Base-by-base conservation (phyloP, 2,797 vertebrate species). In the Hoplostethus atlanticus region DNA sequence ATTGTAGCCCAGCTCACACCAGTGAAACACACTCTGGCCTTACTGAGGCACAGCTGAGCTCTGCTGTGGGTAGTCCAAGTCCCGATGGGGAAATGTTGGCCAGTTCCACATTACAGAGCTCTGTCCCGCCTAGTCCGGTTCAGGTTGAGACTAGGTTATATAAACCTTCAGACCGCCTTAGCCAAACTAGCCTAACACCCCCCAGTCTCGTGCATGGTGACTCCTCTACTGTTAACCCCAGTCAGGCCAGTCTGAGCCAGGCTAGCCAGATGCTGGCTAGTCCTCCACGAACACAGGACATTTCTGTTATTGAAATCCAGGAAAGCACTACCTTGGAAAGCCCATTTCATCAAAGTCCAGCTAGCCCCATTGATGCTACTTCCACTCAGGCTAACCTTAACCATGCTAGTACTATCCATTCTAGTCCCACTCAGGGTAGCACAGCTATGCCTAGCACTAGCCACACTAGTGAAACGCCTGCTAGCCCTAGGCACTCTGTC, bases 401-500 rank as follows among this genome's bases (percentile, higher is more conserved):
- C 58, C 46, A 42, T 21, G 16, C 34, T 21, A 70, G 42, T 55
- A 46, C 55, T 47, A 47, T 57, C 47, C 64, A 56, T 51, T 56
- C 40, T 50, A 40, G 68, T 68, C 73, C 76, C 48, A 62, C 68
- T 89, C 85, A 86, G 71, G 85, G 77, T 66, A 50, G 76, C 69
- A 54, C 56, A 60, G 68, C 42, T 2, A 70, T 67, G 68, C 79
- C 58, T 64, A 64, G 72, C 50, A 52, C 30, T 16, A 48, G 48
- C 64, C 46, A 34, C 56, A 36, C 31, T n/a, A 60, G 40, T 55
- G 46, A 77, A 55, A 57, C 0, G 0, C 46, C 36, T 3, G 6
- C 38, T 46, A 71, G 60, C 63, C 34, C 66, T 10, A 48, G 8
- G 31, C 7, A 44, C 34, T 3, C 50, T 17, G 6, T 6, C 46